A percentile compares a stretch with the other conserved stretches of the same genome.
phyloP scores from a whole-genome alignment of 2,797 vertebrate species.

The Cynopterus sphinx region DNA sequence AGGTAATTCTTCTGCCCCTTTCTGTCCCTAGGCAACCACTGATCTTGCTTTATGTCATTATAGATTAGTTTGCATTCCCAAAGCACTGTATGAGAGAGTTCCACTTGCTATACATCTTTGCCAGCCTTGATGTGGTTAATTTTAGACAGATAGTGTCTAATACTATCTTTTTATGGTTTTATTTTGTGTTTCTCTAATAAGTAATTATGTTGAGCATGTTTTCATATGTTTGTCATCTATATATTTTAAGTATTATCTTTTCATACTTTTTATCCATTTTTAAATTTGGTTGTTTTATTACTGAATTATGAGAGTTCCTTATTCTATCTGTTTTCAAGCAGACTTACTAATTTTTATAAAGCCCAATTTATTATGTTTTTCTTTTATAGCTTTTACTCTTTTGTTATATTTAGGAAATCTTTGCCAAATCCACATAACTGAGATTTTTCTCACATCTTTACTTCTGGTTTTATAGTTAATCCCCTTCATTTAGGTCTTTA shows the following conservation, averaged over 20 bases:
- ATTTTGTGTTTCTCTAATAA: neutral
- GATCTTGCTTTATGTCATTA: neutral
- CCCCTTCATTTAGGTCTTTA: neutral
- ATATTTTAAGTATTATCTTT: neutral
- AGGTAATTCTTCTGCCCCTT: neutral
- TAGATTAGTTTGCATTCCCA: neutral
- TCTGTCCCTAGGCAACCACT: neutral
- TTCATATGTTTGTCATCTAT: neutral
- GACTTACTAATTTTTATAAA: neutral
- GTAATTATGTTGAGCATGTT: neutral
- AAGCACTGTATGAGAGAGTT: neutral
- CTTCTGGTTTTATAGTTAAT: neutral
- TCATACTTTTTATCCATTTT: neutral
- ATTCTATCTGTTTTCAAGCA: neutral
- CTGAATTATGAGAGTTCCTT: neutral
- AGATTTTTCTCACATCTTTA: neutral
- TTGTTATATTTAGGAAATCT: slow-evolving; percentile 10
- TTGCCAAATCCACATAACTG: neutral
- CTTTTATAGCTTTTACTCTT: neutral
- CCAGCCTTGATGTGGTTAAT: neutral
- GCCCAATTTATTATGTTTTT: neutral
- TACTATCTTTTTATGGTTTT: neutral
- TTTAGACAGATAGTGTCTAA: neutral
- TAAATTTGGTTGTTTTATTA: neutral
- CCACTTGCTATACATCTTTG: neutral